Conservation (phyloP, 2,113 vertebrate species). For the Antennarius striatus region DNA sequence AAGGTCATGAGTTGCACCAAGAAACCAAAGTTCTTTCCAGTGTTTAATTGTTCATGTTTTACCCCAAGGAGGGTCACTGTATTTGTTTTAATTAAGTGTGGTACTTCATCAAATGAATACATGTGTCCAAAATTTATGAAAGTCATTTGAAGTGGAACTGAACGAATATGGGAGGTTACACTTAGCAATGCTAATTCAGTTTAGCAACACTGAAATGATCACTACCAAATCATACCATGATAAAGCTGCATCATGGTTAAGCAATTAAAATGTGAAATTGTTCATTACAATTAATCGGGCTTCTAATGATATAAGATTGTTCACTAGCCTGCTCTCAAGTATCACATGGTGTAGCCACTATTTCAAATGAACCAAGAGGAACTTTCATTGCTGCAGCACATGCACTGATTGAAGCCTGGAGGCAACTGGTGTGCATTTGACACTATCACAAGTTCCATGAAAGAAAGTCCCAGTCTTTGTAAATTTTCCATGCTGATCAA, state of each 20-base stretch:
- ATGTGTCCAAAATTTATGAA: no score
- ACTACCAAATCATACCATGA: no score
- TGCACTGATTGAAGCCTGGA: conserved; percentile 6
- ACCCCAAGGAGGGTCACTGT: no score
- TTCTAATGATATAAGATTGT: not conserved
- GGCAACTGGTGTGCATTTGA: conserved; percentile 32
- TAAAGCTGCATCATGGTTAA: no score
- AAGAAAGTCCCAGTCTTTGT: not conserved
- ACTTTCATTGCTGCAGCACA: not conserved
- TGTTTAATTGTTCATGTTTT: not conserved
- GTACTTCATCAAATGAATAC: no score
- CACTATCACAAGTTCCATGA: conserved; percentile 60
- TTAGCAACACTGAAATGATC: no score
- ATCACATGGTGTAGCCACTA: conserved; percentile 54
- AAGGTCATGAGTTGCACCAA: conserved; percentile 9
- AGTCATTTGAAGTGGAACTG: no score
- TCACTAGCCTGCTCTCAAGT: not conserved
- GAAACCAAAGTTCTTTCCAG: not conserved
- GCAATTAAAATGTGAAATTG: not conserved
- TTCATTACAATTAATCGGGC: not conserved
- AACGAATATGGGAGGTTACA: no score
- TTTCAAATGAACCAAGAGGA: conserved; percentile 4
- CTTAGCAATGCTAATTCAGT: no score
- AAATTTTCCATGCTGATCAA: not conserved
- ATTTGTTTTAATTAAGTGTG: not conserved